Conservation (phyloP, 30 jellyfish, hydroid and myxozoan genomes). For the Hydractinia symbiolongicarpus region DNA sequence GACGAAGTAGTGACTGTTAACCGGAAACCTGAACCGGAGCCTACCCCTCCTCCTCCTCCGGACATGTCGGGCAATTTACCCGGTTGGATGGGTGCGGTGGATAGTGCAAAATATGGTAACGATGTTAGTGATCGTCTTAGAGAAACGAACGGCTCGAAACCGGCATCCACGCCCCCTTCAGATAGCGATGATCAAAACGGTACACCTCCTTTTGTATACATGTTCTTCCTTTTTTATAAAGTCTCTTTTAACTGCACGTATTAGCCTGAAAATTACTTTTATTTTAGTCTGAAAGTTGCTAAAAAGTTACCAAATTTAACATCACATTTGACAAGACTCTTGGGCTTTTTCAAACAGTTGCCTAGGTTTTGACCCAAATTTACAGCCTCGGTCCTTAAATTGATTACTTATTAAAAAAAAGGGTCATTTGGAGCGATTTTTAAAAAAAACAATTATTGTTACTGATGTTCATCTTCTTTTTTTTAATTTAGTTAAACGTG, state of each 20-base stretch:
- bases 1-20: constrained; percentile 14
- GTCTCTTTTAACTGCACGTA: no score
- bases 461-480: background rate
- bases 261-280: no score
- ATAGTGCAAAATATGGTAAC: constrained; percentile 20
- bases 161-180: background rate
- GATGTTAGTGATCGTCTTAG: constrained; percentile 26
- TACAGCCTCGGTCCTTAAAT: no score
- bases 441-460: no score
- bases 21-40: constrained; percentile 1
- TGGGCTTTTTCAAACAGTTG: no score
- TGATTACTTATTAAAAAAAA: no score
- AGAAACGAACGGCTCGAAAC: constrained; percentile 26
- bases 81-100: constrained; percentile 25
- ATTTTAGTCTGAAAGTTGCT: no score
- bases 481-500: constrained; percentile 33
- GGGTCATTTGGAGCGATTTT: no score
- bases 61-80: constrained; percentile 26
- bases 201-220: background rate
- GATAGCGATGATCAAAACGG: background rate
- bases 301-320: no score
- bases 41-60: constrained; percentile 34
- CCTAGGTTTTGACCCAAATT: no score
- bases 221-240: no score
- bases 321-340: no score